Percentiles rank a stretch among this genome's conserved stretches.
phyloP scores from a whole-genome alignment of 2,888 invertebrate genomes.

The Coelinius sp. region DNA sequence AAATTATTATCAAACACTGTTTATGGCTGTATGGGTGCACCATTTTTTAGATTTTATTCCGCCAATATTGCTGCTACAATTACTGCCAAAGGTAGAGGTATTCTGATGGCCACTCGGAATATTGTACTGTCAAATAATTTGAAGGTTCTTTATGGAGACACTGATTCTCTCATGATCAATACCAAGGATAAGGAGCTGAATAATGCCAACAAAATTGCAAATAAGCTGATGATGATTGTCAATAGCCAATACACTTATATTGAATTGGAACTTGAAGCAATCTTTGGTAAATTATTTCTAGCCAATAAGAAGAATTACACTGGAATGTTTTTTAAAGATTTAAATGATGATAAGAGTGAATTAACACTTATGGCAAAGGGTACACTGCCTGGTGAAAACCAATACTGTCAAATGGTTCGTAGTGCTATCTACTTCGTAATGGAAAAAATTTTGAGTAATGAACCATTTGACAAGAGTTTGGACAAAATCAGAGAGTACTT shows the following conservation, averaged over 20 bases:
- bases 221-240: slow-evolving; percentile 89
- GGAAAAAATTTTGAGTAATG: slow-evolving; percentile 86
- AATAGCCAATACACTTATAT: slow-evolving; percentile 94
- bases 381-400: slow-evolving; percentile 93
- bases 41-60: slow-evolving; percentile 95
- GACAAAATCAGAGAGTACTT: slow-evolving; percentile 88
- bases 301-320: slow-evolving; percentile 99
- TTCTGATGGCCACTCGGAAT: slow-evolving; percentile 91
- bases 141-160: slow-evolving; percentile 99
- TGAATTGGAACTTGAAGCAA: slow-evolving; percentile 97
- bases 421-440: slow-evolving; percentile 91
- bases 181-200: slow-evolving; percentile 91
- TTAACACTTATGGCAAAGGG: slow-evolving; percentile 95
- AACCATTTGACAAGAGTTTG: slow-evolving; percentile 85
- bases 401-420: slow-evolving; percentile 77
- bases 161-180: slow-evolving; percentile 99
- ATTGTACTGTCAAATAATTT: slow-evolving; percentile 91
- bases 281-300: slow-evolving; percentile 93
- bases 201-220: slow-evolving; percentile 77
- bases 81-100: slow-evolving; percentile 91
- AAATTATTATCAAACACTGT: slow-evolving; percentile 99
- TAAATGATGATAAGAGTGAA: slow-evolving; percentile 82
- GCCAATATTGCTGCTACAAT: slow-evolving; percentile 96
- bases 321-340: slow-evolving; percentile 84
- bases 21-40: slow-evolving; percentile 99